These are phyloP conservation scores for Darevskia nairensis DNA, from an alignment of 2,797 vertebrate genomes.

Conservation along the genomic window DNA sequence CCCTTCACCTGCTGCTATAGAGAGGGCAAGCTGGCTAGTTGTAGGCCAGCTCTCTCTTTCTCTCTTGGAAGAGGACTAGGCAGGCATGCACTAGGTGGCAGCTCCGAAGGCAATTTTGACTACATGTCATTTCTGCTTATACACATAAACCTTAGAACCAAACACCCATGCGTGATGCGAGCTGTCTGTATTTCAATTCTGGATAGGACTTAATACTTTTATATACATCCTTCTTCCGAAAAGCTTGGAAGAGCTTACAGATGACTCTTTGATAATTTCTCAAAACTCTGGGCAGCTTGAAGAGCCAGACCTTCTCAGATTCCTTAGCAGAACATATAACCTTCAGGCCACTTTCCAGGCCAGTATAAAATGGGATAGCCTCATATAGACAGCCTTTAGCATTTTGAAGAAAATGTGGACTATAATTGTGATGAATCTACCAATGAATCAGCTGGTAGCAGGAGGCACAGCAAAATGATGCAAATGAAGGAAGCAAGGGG, in stretches of 20 bases:
- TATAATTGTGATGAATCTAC: background rate
- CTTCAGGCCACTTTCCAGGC: background rate
- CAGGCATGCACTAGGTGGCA: no score
- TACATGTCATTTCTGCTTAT: no score
- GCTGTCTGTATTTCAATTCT: no score
- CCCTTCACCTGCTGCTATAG: no score
- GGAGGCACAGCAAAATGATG: background rate
- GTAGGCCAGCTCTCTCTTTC: no score
- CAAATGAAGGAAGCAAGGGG: background rate
- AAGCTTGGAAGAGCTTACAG: background rate
- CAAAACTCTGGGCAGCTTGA: no score
- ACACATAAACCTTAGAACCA: no score
- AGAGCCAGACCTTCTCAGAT: background rate
- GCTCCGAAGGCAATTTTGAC: no score
- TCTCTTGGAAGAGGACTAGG: no score
- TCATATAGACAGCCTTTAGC: background rate
- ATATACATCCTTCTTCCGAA: background rate
- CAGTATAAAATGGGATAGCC: background rate
- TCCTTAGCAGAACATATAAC: background rate
- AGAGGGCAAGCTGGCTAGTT: no score
- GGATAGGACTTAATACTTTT: no score
- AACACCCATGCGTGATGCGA: no score
- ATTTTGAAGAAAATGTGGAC: background rate
- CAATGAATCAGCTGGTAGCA: background rate
- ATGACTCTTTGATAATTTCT: background rate